Evolutionary conservation across 2,797 vertebrate genomes (phyloP), one percentile per base, ranked within the genome.

Genomic region (Oryzias dopingdopingensis): DNA sequence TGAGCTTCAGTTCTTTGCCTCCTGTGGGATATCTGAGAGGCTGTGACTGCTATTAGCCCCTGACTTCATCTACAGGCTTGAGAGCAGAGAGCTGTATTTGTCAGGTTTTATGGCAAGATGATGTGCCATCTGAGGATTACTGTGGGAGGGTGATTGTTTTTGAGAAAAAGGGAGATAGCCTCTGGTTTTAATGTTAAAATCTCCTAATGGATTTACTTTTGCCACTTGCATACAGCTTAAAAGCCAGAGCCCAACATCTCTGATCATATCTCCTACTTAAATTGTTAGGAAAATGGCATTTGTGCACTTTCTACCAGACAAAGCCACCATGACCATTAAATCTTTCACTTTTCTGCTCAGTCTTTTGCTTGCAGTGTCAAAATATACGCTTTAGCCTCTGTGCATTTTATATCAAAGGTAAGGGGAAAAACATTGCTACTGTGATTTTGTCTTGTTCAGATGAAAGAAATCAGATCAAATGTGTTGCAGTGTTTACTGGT

Each of bases 21-120:
- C 66, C 59, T 62, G 29, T 59, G 72, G 65, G 52, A 74, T 24
- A 48, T 52, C 80, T 69, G 61, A 74, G 47, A 71, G 70, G 68
- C 70, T 53, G 20, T 59, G 61, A 50, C 65, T 73, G 57, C 70
- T 73, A 66, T 77, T 71, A 60, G 68, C 74, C 72, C 51, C 55
- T 2, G 53, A 73, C 57, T 72, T 67, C 56, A 73, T 69, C 64
- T 74, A 67, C 65, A 71, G 60, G 52, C 49, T 26, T 29, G 40
- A 70, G 56, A 66, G 55, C 40, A 16, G 59, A 49, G 13, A 59
- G 48, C 44, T 4, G 56, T 8, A 41, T 67, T 69, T 70, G 42
- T 42, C 23, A 42, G 56, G 47, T 15, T 65, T 49, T 50, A 44
- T 16, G 42, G 56, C 44, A 29, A 17, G 23, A 49, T 50, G 29